Evolutionary conservation across 2,888 invertebrate species (phyloP), one percentile per base, ranked within the genome.

Genomic region (Oscheius sp.): DNA sequence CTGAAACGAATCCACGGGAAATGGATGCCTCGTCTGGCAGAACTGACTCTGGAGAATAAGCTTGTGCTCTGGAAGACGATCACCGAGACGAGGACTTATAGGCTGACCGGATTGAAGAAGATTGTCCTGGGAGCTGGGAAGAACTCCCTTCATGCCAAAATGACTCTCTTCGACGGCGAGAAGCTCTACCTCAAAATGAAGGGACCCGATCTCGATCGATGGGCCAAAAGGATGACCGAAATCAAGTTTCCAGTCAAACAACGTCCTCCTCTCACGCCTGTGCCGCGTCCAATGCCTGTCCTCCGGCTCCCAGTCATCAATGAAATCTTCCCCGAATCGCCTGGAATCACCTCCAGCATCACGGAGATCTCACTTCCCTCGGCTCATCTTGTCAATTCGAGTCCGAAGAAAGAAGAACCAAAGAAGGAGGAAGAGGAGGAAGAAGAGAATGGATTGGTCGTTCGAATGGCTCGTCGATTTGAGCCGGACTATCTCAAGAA

Each of bases 111-210:
- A 2, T n/a, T 55, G 33, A 34, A 31, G 34, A 55, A 55, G n/a
- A 6, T 55, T n/a, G 17, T 20, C 12, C 55, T 55, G 6, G 34
- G 34, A 2, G 33, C 55, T 34, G 34, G 55, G 1, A 15, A 33
- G 34, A 34, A 55, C 34, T 20, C 20, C 34, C n/a, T 55, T 17
- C 55, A 55, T 10, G 55, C 55, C 34, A 55, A 20, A 17, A 1
- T 55, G 55, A 55, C 34, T 5, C 34, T 55, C 34, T 4, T 15
- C 8, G 23, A 55, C 34, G 55, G 55, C 2, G 23, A 33, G 34
- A 55, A 55, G 55, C 37, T 55, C 17, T 34, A 55, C 23, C 37
- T 55, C 0, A 55, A 55, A 20, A 31, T 55, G 8, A 55, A 17
- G 2, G 55, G 55, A 34, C 55, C 55, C 17, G 33, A 55, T 17